Base-by-base conservation (phyloP, 2,888 invertebrate species). In the Chesias legatella region DNA sequence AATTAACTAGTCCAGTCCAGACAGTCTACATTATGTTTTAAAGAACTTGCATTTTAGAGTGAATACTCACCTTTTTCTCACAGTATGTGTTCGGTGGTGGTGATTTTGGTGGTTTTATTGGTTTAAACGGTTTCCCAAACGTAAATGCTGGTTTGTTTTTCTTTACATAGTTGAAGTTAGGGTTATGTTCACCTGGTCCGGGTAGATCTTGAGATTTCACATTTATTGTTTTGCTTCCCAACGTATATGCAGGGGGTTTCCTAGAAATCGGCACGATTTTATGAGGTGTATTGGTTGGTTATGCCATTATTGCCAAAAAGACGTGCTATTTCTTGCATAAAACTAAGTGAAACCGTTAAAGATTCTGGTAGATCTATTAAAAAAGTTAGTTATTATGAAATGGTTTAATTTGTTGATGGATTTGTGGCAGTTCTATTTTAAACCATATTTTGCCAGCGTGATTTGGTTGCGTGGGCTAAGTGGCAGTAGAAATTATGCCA, bases 11-110 rank as follows among this genome's bases (percentile, higher is more conserved):
- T n/a, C n/a, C n/a, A n/a, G n/a, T n/a, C n/a, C n/a, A n/a, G n/a
- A n/a, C n/a, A n/a, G n/a, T n/a, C n/a, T n/a, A n/a, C n/a, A n/a
- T n/a, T n/a, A n/a, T n/a, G n/a, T n/a, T n/a, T n/a, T n/a, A 2
- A 17, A 2, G 13, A 17, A 17, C 13, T 5, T 17, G 31, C 11
- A 29, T 7, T 22, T 11, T n/a, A n/a, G n/a, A 26, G 13, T 17
- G 13, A 17, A 17, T 17, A 42, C 50, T 17, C 63, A 83, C 85
- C 79, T 78, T 83, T 63, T 76, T 79, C 52, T 79, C 72, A 53
- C 83, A 85, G 50, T 85, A 83, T 1, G 61, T 53, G 52, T 81
- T 81, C 0, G 83, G 80, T 0, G 81, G 57, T 7, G 84, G 84
- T 10, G 49, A 43, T 25, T 56, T 53, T 3, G 47, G 40, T 8